Conservation (phyloP, 1,140 invertebrate genomes). For the Spodoptera litura region DNA sequence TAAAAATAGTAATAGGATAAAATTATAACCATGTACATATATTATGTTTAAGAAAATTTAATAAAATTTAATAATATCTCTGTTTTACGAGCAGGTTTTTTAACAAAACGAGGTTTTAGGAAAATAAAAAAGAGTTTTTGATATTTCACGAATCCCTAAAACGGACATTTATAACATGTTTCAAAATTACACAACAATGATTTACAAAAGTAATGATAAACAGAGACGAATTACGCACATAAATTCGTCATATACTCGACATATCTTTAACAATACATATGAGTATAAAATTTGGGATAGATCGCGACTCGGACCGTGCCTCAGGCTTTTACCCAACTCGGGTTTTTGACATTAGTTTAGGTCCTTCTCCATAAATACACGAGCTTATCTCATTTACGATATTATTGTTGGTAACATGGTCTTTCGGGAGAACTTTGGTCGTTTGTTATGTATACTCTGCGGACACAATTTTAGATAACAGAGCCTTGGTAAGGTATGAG, state of each 20-base stretch:
- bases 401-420: conserved; percentile 58
- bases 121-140: no score
- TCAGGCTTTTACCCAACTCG: conserved; percentile 51
- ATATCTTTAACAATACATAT: conserved; percentile 16
- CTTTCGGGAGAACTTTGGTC: conserved; percentile 57
- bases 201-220: conserved; percentile 7
- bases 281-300: conserved; percentile 19
- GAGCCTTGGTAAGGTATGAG: not conserved
- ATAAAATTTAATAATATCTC: no score
- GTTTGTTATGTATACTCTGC: conserved; percentile 53
- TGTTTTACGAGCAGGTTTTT: no score
- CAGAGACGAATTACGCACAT: conserved; percentile 2
- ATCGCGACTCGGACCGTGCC: conserved; percentile 54
- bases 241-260: not conserved
- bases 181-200: no score
- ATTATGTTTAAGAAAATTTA: no score
- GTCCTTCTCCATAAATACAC: conserved; percentile 57
- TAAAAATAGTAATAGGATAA: no score
- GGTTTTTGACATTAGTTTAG: conserved; percentile 58
- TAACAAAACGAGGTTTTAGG: no score
- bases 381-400: conserved; percentile 71
- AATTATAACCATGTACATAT: no score
- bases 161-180: no score
- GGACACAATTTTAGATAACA: conserved; percentile 46
- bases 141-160: no score